phyloP scores from a whole-genome alignment of 2,797 vertebrate genomes.

The Prunella strophiata region DNA sequence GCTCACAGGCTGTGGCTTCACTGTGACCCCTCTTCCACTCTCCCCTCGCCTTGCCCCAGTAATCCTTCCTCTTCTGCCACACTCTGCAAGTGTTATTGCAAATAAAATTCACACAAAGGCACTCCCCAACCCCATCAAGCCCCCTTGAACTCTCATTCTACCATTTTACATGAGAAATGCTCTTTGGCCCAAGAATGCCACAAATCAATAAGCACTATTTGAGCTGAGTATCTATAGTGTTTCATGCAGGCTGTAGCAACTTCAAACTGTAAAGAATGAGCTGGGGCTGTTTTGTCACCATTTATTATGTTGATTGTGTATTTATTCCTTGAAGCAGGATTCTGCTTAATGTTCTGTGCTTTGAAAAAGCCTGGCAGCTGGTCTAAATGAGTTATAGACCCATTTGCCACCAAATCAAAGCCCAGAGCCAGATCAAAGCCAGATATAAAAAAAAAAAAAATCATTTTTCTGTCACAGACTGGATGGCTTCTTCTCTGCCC shows the following conservation, averaged over 20 bases:
- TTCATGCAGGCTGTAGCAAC: neutral
- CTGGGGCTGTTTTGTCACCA: slow-evolving; percentile 45
- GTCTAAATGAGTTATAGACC: slow-evolving; percentile 80
- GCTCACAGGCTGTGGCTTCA: accelerated
- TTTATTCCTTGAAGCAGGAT: slow-evolving; percentile 67
- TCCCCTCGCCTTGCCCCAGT: accelerated
- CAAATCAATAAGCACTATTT: slow-evolving; percentile 33
- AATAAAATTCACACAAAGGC: neutral
- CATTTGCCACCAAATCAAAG: slow-evolving; percentile 76
- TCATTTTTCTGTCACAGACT: slow-evolving; percentile 57
- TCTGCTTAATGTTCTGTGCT: slow-evolving; percentile 54
- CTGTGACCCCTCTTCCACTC: neutral
- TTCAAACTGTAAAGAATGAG: slow-evolving; percentile 44
- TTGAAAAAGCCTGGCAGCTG: slow-evolving; percentile 67
- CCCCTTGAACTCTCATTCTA: neutral
- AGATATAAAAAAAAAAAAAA: slow-evolving; percentile 64
- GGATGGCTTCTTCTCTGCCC: slow-evolving; percentile 61
- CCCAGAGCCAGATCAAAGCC: slow-evolving; percentile 74
- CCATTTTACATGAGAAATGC: neutral
- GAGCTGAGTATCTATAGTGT: neutral
- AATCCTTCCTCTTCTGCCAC: neutral
- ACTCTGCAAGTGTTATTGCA: neutral
- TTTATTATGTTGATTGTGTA: slow-evolving; percentile 71
- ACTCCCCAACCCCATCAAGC: neutral
- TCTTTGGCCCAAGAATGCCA: slow-evolving; percentile 5